These are phyloP conservation scores for Clarias macrocephalus DNA, from an alignment of 2,113 vertebrate species.

Conservation along the genomic window DNA sequence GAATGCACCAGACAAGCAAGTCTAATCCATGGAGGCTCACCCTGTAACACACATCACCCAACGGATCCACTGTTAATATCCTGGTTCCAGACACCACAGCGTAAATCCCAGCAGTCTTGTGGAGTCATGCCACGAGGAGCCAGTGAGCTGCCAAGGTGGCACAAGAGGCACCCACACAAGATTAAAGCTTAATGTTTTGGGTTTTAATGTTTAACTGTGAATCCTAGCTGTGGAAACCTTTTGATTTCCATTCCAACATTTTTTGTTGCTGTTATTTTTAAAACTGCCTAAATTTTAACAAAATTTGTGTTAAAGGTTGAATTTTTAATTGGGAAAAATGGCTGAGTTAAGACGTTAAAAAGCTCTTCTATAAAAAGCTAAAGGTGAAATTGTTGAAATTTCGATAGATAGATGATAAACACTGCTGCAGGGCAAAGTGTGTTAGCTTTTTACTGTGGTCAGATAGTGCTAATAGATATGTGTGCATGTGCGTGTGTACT, in stretches of 20 bases:
- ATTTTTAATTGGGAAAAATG: neutral
- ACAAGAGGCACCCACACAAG: too few relatives aligned
- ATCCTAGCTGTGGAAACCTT: neutral
- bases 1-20: too few relatives aligned
- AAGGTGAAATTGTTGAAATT: neutral
- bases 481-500: neutral
- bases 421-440: slow-evolving; percentile 34
- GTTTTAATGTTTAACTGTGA: too few relatives aligned
- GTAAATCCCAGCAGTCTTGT: too few relatives aligned
- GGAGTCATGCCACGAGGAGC: too few relatives aligned
- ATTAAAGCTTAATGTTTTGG: too few relatives aligned
- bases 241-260: neutral
- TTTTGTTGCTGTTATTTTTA: neutral
- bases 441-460: slow-evolving; percentile 21
- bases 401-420: neutral
- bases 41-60: too few relatives aligned
- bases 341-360: neutral
- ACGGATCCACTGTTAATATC: too few relatives aligned
- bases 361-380: neutral
- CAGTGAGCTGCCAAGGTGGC: too few relatives aligned
- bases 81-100: too few relatives aligned
- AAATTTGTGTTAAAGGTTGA: neutral
- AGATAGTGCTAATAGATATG: slow-evolving; percentile 33
- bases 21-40: too few relatives aligned
- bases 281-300: neutral